Evolutionary conservation across 2,888 invertebrate genomes (phyloP).

Genomic region (Volucella bombylans): DNA sequence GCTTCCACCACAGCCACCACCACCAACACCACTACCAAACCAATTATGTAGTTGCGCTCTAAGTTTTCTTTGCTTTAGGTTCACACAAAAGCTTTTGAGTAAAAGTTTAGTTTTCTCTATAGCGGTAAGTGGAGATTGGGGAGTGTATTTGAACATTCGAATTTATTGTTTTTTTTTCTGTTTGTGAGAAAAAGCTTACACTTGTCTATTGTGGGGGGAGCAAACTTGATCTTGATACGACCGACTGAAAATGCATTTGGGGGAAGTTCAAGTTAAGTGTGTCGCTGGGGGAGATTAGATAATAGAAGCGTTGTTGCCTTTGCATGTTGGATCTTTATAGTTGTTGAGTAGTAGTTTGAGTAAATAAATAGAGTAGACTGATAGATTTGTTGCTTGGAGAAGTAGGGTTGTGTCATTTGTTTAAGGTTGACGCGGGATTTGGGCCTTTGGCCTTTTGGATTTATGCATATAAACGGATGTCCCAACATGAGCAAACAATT

Average conservation of each 20-base stretch:
- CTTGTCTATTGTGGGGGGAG: constrained; percentile 19
- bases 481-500: too few relatives aligned
- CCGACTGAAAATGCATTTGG: constrained; percentile 36
- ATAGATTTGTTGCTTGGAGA: neutral
- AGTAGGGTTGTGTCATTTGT: too few relatives aligned
- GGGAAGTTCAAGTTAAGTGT: constrained; percentile 71
- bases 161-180: neutral
- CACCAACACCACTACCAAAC: too few relatives aligned
- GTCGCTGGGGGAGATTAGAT: constrained; percentile 62
- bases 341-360: neutral
- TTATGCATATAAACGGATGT: too few relatives aligned
- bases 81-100: constrained; percentile 54
- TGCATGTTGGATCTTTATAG: neutral
- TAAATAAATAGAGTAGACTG: neutral
- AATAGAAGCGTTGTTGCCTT: constrained; percentile 11
- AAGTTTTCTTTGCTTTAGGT: constrained; percentile 33
- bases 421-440: too few relatives aligned
- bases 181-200: constrained; percentile 36
- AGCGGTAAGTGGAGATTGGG: constrained; percentile 3
- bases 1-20: too few relatives aligned
- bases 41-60: constrained; percentile 72
- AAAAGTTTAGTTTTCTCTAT: constrained; percentile 38
- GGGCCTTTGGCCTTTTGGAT: too few relatives aligned
- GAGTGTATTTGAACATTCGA: neutral
- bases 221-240: constrained; percentile 61